These are phyloP conservation scores for Drosophila pandora DNA, from an alignment of 1,140 invertebrate genomes.

Conservation along the genomic window DNA sequence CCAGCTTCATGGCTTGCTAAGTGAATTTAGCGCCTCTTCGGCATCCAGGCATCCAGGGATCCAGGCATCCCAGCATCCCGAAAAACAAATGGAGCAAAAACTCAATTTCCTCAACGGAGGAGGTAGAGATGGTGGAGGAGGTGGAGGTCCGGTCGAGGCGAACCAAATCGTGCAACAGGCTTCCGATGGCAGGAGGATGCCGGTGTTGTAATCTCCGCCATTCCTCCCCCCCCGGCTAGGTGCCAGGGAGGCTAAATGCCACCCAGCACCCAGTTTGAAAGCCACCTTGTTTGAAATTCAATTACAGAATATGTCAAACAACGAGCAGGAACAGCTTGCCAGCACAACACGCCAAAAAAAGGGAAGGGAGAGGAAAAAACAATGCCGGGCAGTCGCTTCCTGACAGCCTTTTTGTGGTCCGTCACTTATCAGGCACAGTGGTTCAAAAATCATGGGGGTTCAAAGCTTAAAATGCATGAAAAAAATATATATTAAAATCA, in stretches of 20 bases:
- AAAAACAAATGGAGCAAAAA: constrained; percentile 47
- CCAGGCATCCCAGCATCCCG: neutral
- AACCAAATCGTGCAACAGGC: constrained; percentile 39
- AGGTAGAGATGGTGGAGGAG: neutral
- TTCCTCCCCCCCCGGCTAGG: neutral
- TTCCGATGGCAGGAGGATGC: constrained; percentile 5
- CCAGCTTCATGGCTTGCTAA: constrained; percentile 18
- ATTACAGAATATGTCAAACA: constrained; percentile 81
- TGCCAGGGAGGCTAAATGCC: neutral
- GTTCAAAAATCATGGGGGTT: neutral
- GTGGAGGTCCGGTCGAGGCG: too few species aligned
- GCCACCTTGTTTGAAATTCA: constrained; percentile 62
- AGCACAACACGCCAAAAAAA: constrained; percentile 21
- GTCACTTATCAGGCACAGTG: constrained; percentile 27
- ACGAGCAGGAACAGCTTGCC: constrained; percentile 21
- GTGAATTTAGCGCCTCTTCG: constrained; percentile 43
- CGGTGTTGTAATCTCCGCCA: constrained; percentile 47
- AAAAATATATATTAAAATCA: too few species aligned
- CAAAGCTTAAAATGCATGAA: too few species aligned
- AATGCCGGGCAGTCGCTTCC: constrained; percentile 18
- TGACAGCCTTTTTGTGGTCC: constrained; percentile 37
- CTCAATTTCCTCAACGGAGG: constrained; percentile 56
- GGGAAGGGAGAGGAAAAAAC: neutral
- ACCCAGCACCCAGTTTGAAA: neutral
- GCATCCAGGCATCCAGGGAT: neutral